A percentile compares a stretch with the other conserved stretches of the same genome.
phyloP scores from a whole-genome alignment of 2,113 vertebrate species.

The Onychostoma macrolepis region DNA sequence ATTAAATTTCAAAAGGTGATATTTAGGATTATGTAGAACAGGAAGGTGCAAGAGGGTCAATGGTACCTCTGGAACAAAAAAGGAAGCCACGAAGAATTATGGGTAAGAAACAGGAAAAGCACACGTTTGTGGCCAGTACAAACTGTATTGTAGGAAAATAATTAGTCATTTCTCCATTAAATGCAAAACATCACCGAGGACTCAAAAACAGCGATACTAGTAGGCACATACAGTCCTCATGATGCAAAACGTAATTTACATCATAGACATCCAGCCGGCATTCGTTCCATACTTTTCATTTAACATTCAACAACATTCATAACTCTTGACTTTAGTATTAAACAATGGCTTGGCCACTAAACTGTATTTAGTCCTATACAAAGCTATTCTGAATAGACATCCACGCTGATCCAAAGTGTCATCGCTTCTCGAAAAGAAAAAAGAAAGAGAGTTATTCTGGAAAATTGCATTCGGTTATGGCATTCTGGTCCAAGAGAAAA shows the following conservation, averaged over 20 bases:
- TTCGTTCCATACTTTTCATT: conserved; percentile 30
- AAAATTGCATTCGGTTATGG: conserved; percentile 3
- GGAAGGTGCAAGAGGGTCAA: not conserved
- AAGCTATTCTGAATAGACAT: conserved; percentile 24
- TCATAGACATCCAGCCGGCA: conserved; percentile 34
- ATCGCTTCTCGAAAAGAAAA: not conserved
- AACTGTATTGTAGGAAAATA: conserved; percentile 64
- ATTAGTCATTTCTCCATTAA: conserved; percentile 43
- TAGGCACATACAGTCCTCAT: conserved; percentile 23
- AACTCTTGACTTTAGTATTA: conserved; percentile 47
- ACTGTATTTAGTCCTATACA: conserved; percentile 23
- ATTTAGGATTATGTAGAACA: not conserved
- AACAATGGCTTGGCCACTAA: conserved; percentile 43
- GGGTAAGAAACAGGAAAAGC: not conserved
- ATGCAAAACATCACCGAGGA: conserved; percentile 30
- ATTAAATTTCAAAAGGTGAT: not conserved
- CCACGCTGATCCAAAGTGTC: not conserved
- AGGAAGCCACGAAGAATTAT: not conserved
- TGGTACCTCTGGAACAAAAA: not conserved
- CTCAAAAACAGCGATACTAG: conserved; percentile 3
- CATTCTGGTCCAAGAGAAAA: conserved; percentile 55
- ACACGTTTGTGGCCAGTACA: conserved; percentile 51
- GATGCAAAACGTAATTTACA: conserved; percentile 22
- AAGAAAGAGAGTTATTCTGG: not conserved
- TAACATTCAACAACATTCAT: conserved; percentile 43